Conservation (phyloP, 1,140 invertebrate species). For the Fopius arisanus region DNA sequence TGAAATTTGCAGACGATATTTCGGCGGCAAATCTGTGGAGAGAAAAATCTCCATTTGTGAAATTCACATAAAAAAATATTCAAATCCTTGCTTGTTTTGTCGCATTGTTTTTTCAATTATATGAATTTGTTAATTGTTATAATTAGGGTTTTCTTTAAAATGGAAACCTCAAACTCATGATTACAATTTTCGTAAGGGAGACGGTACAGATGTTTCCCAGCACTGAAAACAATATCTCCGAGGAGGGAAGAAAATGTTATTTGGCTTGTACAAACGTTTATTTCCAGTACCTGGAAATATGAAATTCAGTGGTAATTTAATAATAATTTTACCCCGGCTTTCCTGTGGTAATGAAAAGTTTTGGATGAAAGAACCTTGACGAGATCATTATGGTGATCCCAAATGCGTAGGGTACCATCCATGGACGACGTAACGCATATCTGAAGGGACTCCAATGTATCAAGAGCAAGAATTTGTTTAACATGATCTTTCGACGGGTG, state of each 20-base stretch:
- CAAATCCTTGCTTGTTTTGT: too few species aligned
- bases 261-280: slow-evolving; percentile 32
- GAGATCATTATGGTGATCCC: slow-evolving; percentile 40
- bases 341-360: too few species aligned
- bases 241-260: slow-evolving; percentile 37
- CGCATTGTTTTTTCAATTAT: too few species aligned
- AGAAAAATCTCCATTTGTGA: too few species aligned
- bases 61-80: slow-evolving; percentile 7
- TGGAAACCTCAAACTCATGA: neutral
- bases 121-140: too few species aligned
- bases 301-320: neutral
- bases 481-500: slow-evolving; percentile 37
- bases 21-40: slow-evolving; percentile 41
- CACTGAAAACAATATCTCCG: slow-evolving; percentile 43
- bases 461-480: slow-evolving; percentile 32
- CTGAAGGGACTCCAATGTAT: slow-evolving; percentile 32
- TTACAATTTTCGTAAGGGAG: slow-evolving; percentile 44
- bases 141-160: too few species aligned
- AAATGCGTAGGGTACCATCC: slow-evolving; percentile 42
- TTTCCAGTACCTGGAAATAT: slow-evolving; percentile 38
- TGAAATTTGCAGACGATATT: slow-evolving; percentile 38
- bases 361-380: slow-evolving; percentile 32
- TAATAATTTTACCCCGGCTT: neutral
- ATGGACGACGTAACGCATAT: slow-evolving; percentile 43
- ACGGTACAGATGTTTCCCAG: slow-evolving; percentile 39